phyloP scores from a whole-genome alignment of 1,140 invertebrate species.

The Eumaeus atala region DNA sequence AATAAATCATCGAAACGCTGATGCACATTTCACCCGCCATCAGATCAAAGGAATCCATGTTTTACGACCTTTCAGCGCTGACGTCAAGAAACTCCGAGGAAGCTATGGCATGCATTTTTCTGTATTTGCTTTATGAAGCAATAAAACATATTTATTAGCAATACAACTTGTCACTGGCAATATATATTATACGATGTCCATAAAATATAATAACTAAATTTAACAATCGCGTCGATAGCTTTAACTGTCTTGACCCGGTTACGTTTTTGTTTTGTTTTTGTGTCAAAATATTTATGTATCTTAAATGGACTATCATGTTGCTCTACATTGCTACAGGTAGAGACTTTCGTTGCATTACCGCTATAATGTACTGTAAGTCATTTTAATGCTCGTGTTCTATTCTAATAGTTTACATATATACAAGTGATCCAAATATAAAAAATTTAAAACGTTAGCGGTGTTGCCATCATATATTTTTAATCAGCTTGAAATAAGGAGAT shows the following conservation, averaged over 20 bases:
- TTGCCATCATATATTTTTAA: too few relatives aligned
- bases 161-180: slow-evolving; percentile 6
- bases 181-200: slow-evolving; percentile 3
- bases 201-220: slow-evolving; percentile 3
- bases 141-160: slow-evolving; percentile 5
- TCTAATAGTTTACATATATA: too few relatives aligned
- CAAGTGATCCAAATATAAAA: too few relatives aligned
- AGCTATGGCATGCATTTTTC: slow-evolving; percentile 1
- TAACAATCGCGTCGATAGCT: slow-evolving; percentile 1
- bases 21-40: too few relatives aligned
- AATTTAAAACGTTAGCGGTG: too few relatives aligned
- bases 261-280: background rate
- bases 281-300: background rate
- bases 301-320: background rate
- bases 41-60: too few relatives aligned
- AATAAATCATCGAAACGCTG: too few relatives aligned
- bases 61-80: too few relatives aligned
- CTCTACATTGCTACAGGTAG: slow-evolving; percentile 5
- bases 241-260: background rate
- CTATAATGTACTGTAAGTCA: too few relatives aligned
- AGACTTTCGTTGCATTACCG: too few relatives aligned
- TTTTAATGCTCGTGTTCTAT: too few relatives aligned
- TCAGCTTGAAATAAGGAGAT: too few relatives aligned
- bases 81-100: background rate
- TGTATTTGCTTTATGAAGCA: slow-evolving; percentile 3